Evolutionary conservation across 1,140 invertebrate species (phyloP).

Genomic region (Lepidostoma basale): DNA sequence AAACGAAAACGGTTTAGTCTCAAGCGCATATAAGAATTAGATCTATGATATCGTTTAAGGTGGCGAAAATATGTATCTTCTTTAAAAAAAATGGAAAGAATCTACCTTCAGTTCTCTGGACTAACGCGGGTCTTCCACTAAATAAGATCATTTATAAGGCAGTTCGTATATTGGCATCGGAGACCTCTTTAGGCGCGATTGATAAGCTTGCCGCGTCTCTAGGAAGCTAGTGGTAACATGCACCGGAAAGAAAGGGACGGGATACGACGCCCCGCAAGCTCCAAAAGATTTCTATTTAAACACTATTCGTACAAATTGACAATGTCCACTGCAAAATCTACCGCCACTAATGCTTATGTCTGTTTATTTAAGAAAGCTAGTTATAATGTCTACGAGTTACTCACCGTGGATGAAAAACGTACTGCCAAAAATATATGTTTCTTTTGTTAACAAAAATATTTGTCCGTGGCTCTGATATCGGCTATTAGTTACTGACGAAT

Average conservation of each 20-base stretch:
- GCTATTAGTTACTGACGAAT: no score
- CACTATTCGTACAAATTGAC: no score
- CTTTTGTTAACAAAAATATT: slow-evolving; percentile 22
- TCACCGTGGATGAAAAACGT: slow-evolving; percentile 20
- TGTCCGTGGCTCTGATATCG: slow-evolving; percentile 4
- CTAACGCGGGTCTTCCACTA: background rate
- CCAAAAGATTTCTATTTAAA: no score
- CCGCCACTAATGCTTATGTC: slow-evolving; percentile 3
- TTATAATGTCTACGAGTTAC: background rate
- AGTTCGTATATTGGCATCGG: slow-evolving; percentile 1
- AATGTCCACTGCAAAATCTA: slow-evolving; percentile 14
- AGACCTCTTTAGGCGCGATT: background rate
- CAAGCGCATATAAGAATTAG: no score
- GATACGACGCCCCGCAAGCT: no score
- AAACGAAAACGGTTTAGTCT: no score
- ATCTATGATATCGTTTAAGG: background rate
- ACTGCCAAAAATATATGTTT: slow-evolving; percentile 31
- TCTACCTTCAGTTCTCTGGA: background rate
- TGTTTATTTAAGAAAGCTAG: slow-evolving; percentile 19
- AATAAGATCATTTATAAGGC: slow-evolving; percentile 20
- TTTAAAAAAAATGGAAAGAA: slow-evolving; percentile 2
- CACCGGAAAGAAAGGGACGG: no score
- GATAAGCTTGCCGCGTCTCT: background rate
- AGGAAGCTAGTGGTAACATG: no score
- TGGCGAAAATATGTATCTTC: slow-evolving; percentile 4